Evolutionary conservation across 2,113 vertebrate species (phyloP), one percentile per base, ranked within the genome.

Genomic region (Oryzias celebensis): DNA sequence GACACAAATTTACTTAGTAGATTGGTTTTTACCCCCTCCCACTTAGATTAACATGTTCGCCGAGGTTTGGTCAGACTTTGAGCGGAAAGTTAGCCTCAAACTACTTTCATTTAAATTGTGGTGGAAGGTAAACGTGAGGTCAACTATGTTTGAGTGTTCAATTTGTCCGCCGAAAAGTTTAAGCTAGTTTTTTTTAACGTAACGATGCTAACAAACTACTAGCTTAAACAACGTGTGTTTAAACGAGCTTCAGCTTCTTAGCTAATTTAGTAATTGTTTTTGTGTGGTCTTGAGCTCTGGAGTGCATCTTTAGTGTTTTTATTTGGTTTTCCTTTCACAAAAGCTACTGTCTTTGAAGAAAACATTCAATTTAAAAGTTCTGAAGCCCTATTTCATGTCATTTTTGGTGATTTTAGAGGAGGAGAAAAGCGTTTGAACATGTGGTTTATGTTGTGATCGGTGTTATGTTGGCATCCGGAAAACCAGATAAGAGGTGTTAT

Each of bases 1-100:
- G 20, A 46, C 18, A 20, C 54, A 56, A 65, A 26, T 50, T 55
- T 64, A 71, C 58, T 67, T 73, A 18, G 24, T 4, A 0, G 3
- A 26, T 16, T 28, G 15, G 8, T 44, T 49, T 15, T 26, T 16
- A 2, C 62, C 4, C 31, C 4, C 46, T 15, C 7, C 0, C n/a
- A 0, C 28, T 0, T 16, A 17, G 23, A 3, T 13, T 44, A 42
- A 71, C 52, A 88, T 88, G 86, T 28, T 85, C 16, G 6, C 57
- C 7, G 51, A 75, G 14, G 62, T 84, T 70, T 86, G 80, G 81
- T 65, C 77, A 55, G 70, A 75, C 61, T 74, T 81, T 55, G 55
- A 62, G 20, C 74, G 0, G 41, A 82, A 48, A 1, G 41, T 69
- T 63, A 65, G 71, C 24, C 3, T 24, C 22, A 80, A 70, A 22